Evolutionary conservation across 2,113 vertebrate genomes (phyloP), one percentile per base, ranked within the genome.

Genomic region (Sisor rabdophorus): DNA sequence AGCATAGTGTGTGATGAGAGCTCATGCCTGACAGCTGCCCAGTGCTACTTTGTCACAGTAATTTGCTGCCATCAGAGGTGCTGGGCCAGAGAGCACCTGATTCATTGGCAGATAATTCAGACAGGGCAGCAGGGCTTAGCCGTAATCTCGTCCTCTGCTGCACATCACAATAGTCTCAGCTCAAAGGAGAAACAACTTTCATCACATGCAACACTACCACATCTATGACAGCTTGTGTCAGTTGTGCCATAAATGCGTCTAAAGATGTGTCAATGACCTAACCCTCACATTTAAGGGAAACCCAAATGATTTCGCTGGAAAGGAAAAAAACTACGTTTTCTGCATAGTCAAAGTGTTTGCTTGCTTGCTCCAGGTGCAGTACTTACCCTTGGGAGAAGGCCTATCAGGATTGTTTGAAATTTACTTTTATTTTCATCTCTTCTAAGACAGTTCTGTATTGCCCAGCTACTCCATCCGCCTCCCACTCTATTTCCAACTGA

Each of bases 401-500:
- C 53, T 72, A 70, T 79, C 84, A 60, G 83, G 28, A 86, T 81
- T 73, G 71, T 77, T 79, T 68, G 80, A 86, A 88, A 91, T 90
- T 88, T 84, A 82, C 88, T 90, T 89, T 90, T 86, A 87, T 88
- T 89, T 89, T 84, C 85, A 87, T 88, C 87, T 86, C 84, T 83
- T 85, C 75, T 47, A 63, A 71, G 80, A 87, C 85, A 85, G 86
- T 87, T 88, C 85, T 85, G 85, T 89, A 88, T 91, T 90, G 90
- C 88, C 86, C 87, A n/a, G 76, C 86, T 84, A 83, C 77, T 85
- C 87, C 82, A 82, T 32, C 40, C 83, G 40, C 81, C 87, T 88
- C 86, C 86, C 85, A 88, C 88, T 88, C 87, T 80, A 89, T 92
- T 91, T 90, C 84, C 88, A 88, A 89, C 83, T 83, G 75, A 75